Evolutionary conservation across 2,888 invertebrate species (phyloP).

Genomic region (Parascotia fuliginaria): DNA sequence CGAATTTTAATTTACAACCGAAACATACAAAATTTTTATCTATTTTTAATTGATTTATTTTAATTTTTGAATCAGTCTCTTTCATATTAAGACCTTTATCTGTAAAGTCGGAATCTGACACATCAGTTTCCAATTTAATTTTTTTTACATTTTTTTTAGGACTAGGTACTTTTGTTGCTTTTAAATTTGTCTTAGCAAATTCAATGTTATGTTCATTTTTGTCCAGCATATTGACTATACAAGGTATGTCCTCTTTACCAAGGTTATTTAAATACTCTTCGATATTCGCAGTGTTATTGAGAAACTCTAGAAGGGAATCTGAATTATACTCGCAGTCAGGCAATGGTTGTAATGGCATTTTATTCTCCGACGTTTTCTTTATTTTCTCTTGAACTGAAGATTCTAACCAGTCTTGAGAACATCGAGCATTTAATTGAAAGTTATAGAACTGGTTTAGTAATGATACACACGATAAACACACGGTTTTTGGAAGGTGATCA

Average conservation of each 20-base stretch:
- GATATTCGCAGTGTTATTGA: slow-evolving; percentile 79
- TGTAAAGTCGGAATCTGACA: slow-evolving; percentile 72
- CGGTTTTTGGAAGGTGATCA: slow-evolving; percentile 70
- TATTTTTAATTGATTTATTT: slow-evolving; percentile 23
- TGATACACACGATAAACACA: slow-evolving; percentile 73
- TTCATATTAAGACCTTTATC: slow-evolving; percentile 70
- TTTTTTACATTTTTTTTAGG: slow-evolving; percentile 63
- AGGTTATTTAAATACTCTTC: slow-evolving; percentile 77
- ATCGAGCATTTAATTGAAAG: slow-evolving; percentile 77
- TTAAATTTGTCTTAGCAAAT: slow-evolving; percentile 49
- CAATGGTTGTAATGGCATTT: slow-evolving; percentile 71
- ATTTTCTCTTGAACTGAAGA: slow-evolving; percentile 63
- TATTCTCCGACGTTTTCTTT: slow-evolving; percentile 63
- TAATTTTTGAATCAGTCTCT: slow-evolving; percentile 59
- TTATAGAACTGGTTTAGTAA: slow-evolving; percentile 74
- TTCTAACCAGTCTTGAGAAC: slow-evolving; percentile 79
- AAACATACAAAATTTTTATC: slow-evolving; percentile 65
- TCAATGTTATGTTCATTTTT: slow-evolving; percentile 64
- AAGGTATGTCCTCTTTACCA: slow-evolving; percentile 79
- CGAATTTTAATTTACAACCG: slow-evolving; percentile 69
- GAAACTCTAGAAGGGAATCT: slow-evolving; percentile 77
- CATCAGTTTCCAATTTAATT: slow-evolving; percentile 65
- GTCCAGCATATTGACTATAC: slow-evolving; percentile 76
- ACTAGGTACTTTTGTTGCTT: slow-evolving; percentile 59
- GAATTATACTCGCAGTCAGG: slow-evolving; percentile 81